These are phyloP conservation scores for Xenops minutus DNA, from an alignment of 2,797 vertebrate species.

Conservation along the genomic window DNA sequence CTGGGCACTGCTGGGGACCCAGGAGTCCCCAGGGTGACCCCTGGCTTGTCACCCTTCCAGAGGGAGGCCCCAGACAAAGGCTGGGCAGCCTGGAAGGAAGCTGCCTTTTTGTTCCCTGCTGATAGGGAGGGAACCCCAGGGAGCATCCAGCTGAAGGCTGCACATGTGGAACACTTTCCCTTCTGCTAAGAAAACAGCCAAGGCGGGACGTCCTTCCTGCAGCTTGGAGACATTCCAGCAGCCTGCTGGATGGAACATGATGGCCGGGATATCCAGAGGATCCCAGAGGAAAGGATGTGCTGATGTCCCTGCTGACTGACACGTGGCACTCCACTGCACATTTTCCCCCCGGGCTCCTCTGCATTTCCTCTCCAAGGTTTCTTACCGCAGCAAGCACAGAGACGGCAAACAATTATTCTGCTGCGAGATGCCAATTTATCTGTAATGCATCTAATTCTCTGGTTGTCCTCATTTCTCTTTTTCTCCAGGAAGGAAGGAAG, in stretches of 20 bases:
- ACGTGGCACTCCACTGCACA: neutral
- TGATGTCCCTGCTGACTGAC: neutral
- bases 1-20: neutral
- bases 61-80: neutral
- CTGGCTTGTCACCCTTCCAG: neutral
- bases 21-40: too few species aligned
- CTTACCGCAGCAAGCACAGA: neutral
- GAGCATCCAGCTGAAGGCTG: neutral
- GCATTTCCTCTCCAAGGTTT: neutral
- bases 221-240: constrained; percentile 12
- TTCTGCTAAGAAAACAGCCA: neutral
- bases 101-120: neutral
- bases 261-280: neutral
- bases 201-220: neutral
- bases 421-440: neutral
- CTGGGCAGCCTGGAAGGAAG: neutral
- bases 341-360: neutral
- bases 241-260: neutral
- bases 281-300: neutral
- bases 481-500: constrained; percentile 25
- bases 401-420: neutral
- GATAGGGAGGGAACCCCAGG: neutral
- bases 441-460: neutral
- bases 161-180: fast-evolving
- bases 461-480: neutral